A percentile compares a stretch with the other conserved stretches of the same genome.
These are phyloP conservation scores for Diacarnus erythraeanus DNA, from an alignment of 37 sponge, comb jelly and placozoan genomes.

Conservation along the genomic window DNA sequence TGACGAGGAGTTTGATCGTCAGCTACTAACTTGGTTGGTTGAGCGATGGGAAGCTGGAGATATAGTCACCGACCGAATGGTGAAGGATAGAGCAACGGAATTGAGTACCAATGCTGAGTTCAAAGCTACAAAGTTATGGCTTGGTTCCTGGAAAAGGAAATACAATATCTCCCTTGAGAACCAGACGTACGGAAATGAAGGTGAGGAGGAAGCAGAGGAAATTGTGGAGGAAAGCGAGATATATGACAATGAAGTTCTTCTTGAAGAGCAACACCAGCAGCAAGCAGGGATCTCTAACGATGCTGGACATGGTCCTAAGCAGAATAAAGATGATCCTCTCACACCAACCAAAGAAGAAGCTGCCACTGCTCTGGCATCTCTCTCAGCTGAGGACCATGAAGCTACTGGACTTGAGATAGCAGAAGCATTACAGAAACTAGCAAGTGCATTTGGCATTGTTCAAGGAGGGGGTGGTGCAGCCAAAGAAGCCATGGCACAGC, in stretches of 20 bases:
- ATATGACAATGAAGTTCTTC: slow-evolving; percentile 45
- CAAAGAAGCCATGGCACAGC: slow-evolving; percentile 57
- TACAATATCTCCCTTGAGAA: slow-evolving; percentile 76
- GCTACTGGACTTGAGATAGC: slow-evolving; percentile 65
- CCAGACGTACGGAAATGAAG: slow-evolving; percentile 60
- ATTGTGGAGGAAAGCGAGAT: slow-evolving; percentile 63
- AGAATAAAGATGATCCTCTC: slow-evolving; percentile 17
- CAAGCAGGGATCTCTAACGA: slow-evolving; percentile 7
- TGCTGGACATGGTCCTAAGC: not conserved
- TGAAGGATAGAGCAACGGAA: slow-evolving; percentile 71
- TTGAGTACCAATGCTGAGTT: slow-evolving; percentile 59
- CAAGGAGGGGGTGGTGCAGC: slow-evolving; percentile 12
- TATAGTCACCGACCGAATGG: slow-evolving; percentile 44
- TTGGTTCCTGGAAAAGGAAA: slow-evolving; percentile 57
- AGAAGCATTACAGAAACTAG: slow-evolving; percentile 66
- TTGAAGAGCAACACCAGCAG: slow-evolving; percentile 35
- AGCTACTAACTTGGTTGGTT: slow-evolving; percentile 74
- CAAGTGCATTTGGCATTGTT: slow-evolving; percentile 62
- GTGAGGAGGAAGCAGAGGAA: slow-evolving; percentile 58
- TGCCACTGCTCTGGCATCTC: slow-evolving; percentile 69
- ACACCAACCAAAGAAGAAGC: slow-evolving; percentile 74
- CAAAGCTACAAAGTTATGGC: slow-evolving; percentile 64
- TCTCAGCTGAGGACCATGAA: slow-evolving; percentile 68
- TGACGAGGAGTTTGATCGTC: slow-evolving; percentile 73
- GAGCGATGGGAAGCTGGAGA: slow-evolving; percentile 66